Evolutionary conservation across 1,140 invertebrate species (phyloP), one percentile per base, ranked within the genome.

Genomic region (Idris sp.): DNA sequence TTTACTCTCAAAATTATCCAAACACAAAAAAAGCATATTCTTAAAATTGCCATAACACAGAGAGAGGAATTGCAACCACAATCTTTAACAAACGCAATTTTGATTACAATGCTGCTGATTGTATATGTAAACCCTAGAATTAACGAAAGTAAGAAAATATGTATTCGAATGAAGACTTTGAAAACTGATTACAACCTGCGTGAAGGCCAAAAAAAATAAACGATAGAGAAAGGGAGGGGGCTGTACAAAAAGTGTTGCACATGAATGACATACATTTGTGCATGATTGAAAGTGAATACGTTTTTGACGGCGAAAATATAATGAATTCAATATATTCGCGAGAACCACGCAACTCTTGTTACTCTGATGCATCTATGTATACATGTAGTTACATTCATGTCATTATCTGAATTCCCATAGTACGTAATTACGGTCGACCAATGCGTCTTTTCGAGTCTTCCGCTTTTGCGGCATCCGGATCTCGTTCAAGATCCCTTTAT

Each of bases 401-500:
- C 58, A 73, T 72, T 68, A 78, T 71, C 62, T 46, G 51, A 36
- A 58, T 75, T 81, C 69, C 53, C 58, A 73, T 68, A 74, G 75
- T 58, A 76, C 65, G 79, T 81, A 83, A 83, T 83, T 83, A 83
- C 69, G 74, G 72, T 35, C 48, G 38, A 64, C 69, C 59, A 58
- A 76, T 78, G n/a, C n/a, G 78, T 80, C 74, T 81, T 81, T 81
- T 79, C 75, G 65, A 11, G 59, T 61, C 75, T 77, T 80, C 67
- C 74, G 53, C 72, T 69, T n/a, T 74, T 74, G 73, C 15, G 73
- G 73, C 44, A 75, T 75, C 73, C 73, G 73, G 73, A 75, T 59
- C 73, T 75, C 64, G 62, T 65, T 65, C 43, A 26, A 26, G 16
- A 13, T 72, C 38, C 58, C 53, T 75, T 69, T 64, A 62, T 68